Conservation (phyloP, 2,113 vertebrate genomes). For the Myotis brandtii region DNA sequence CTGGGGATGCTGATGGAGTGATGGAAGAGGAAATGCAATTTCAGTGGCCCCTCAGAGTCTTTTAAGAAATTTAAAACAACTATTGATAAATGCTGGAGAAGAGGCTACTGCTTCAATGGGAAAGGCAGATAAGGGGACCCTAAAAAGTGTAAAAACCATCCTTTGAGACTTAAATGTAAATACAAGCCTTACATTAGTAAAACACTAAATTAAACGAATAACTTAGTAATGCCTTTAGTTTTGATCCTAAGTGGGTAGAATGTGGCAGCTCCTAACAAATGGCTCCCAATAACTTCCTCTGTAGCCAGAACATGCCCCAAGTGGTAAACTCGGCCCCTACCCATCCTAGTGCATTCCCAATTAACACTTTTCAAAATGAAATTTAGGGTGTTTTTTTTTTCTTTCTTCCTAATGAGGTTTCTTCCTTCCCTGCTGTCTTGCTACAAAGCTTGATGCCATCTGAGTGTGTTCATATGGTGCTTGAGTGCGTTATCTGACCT, state of each 20-base stretch:
- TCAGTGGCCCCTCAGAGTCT: conserved; percentile 22
- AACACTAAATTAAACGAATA: conserved; percentile 86
- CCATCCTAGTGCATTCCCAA: conserved; percentile 86
- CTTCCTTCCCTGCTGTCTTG: conserved; percentile 91
- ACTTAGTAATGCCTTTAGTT: conserved; percentile 83
- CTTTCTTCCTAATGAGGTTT: conserved; percentile 91
- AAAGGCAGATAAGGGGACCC: neutral
- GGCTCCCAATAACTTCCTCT: conserved; percentile 58
- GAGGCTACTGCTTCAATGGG: neutral
- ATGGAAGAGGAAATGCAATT: conserved; percentile 49
- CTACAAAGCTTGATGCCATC: conserved; percentile 90
- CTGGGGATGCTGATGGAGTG: neutral
- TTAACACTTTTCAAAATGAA: conserved; percentile 91
- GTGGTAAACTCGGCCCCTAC: conserved; percentile 72
- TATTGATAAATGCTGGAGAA: conserved; percentile 41
- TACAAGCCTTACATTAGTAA: conserved; percentile 84
- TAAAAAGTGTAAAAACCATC: conserved; percentile 70
- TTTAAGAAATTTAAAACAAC: conserved; percentile 66
- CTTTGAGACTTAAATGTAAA: conserved; percentile 74
- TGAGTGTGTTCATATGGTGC: conserved; percentile 90
- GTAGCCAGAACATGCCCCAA: conserved; percentile 74
- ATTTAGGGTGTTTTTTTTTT: conserved; percentile 86
- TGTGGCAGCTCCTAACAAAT: conserved; percentile 72
- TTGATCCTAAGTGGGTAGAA: conserved; percentile 77
- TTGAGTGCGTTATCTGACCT: conserved; percentile 93